Conservation (phyloP, 2,888 invertebrate genomes). For the Plagodis dolabraria region DNA sequence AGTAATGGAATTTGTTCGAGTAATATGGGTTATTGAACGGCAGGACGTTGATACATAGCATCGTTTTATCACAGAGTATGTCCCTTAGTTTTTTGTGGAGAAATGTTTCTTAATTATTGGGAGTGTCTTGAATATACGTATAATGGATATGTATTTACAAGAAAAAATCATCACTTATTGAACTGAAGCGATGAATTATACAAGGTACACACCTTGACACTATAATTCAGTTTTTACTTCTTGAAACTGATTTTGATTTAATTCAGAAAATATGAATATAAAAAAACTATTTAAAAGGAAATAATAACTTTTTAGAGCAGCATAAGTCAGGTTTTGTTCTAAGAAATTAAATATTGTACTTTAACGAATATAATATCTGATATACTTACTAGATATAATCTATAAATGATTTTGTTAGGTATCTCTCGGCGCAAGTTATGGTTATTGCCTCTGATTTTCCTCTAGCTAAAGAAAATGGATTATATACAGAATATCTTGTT, state of each 20-base stretch:
- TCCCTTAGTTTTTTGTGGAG: constrained; percentile 11
- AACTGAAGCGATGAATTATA: too few species aligned
- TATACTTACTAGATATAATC: not conserved
- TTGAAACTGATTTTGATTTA: too few species aligned
- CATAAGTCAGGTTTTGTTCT: too few species aligned
- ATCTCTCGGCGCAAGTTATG: constrained; percentile 13
- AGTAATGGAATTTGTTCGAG: constrained; percentile 25
- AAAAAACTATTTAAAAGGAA: too few species aligned
- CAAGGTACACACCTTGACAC: too few species aligned
- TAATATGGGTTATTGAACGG: constrained; percentile 22
- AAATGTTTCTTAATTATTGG: not conserved
- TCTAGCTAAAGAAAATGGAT: constrained; percentile 10
- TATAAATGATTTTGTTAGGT: not conserved
- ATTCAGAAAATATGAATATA: too few species aligned
- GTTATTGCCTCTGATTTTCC: constrained; percentile 8
- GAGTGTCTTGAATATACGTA: not conserved
- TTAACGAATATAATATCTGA: too few species aligned
- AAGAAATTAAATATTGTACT: too few species aligned
- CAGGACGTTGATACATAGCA: constrained; percentile 6
- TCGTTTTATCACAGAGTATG: constrained; percentile 14
- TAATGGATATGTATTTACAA: too few species aligned
- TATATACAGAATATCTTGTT: constrained; percentile 15
- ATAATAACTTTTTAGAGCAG: too few species aligned
- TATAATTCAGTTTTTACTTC: too few species aligned
- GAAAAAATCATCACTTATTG: too few species aligned